Conservation (phyloP, 1,140 invertebrate species). For the Ips typographus region DNA sequence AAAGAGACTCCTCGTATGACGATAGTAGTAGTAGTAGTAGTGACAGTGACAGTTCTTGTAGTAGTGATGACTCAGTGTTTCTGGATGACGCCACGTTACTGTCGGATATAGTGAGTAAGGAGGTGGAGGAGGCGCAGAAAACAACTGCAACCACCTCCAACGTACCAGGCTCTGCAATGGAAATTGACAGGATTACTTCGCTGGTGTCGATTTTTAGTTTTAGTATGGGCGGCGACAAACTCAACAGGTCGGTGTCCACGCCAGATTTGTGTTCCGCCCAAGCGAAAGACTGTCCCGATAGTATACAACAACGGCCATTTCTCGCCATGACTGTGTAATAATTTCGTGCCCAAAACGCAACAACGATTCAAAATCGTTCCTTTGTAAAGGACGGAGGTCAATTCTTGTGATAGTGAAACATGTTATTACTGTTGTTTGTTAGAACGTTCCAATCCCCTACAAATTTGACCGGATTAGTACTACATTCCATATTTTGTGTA, state of each 20-base stretch:
- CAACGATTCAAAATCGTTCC: slow-evolving; percentile 24
- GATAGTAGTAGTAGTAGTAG: slow-evolving; percentile 42
- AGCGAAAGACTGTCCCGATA: slow-evolving; percentile 53
- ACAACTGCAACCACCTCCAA: slow-evolving; percentile 27
- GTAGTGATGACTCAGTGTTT: slow-evolving; percentile 50
- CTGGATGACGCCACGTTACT: slow-evolving; percentile 52
- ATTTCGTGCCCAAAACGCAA: slow-evolving; percentile 16
- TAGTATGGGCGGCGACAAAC: slow-evolving; percentile 52
- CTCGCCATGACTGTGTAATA: slow-evolving; percentile 57
- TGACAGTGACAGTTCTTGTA: slow-evolving; percentile 27
- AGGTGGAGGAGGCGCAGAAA: slow-evolving; percentile 42
- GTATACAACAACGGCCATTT: slow-evolving; percentile 54
- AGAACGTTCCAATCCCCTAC: slow-evolving; percentile 28
- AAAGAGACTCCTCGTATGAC: slow-evolving; percentile 43
- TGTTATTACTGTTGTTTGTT: slow-evolving; percentile 33
- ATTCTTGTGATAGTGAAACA: slow-evolving; percentile 39
- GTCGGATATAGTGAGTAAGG: slow-evolving; percentile 47
- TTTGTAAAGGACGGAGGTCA: slow-evolving; percentile 32
- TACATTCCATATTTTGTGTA: slow-evolving; percentile 35
- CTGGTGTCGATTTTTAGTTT: slow-evolving; percentile 61
- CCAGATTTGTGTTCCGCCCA: slow-evolving; percentile 58
- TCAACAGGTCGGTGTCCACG: slow-evolving; percentile 55
- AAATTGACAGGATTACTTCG: slow-evolving; percentile 59
- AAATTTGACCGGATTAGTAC: slow-evolving; percentile 9
- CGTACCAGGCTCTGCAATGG: slow-evolving; percentile 52